These are phyloP conservation scores for Liparis tanakae DNA, from an alignment of 2,797 vertebrate species.

Conservation along the genomic window DNA sequence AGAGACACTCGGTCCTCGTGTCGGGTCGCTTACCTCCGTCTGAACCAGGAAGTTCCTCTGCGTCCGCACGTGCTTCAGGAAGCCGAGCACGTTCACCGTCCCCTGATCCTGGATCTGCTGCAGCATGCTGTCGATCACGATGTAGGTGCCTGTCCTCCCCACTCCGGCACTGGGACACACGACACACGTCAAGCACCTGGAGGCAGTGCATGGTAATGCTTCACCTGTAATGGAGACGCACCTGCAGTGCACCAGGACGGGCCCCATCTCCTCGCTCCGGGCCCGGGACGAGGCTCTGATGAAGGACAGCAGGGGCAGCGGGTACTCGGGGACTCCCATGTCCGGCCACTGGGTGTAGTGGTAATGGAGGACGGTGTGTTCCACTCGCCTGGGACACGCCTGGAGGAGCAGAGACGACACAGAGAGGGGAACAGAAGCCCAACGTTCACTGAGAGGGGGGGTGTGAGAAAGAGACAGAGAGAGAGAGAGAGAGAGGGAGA, in stretches of 20 bases:
- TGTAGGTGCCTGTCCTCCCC: constrained; percentile 95
- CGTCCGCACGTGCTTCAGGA: constrained; percentile 95
- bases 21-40: constrained; percentile 88
- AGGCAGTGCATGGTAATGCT: constrained; percentile 81
- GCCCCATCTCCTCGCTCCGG: constrained; percentile 87
- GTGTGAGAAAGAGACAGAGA: neutral
- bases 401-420: constrained; percentile 53
- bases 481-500: no score
- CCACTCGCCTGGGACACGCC: constrained; percentile 89
- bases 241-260: constrained; percentile 96
- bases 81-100: constrained; percentile 92
- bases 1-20: neutral
- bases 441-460: neutral
- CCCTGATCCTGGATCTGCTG: constrained; percentile 95
- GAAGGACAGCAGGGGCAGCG: constrained; percentile 92
- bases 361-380: constrained; percentile 90
- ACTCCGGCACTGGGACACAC: constrained; percentile 89
- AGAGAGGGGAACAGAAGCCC: neutral
- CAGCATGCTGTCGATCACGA: constrained; percentile 96
- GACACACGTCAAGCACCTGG: constrained; percentile 42
- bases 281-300: constrained; percentile 90
- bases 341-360: constrained; percentile 99
- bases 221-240: constrained; percentile 65
- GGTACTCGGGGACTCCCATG: constrained; percentile 96
- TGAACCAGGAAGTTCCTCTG: constrained; percentile 99